phyloP scores from a whole-genome alignment of 2,888 invertebrate species.

The Pandemis cinnamomeana region DNA sequence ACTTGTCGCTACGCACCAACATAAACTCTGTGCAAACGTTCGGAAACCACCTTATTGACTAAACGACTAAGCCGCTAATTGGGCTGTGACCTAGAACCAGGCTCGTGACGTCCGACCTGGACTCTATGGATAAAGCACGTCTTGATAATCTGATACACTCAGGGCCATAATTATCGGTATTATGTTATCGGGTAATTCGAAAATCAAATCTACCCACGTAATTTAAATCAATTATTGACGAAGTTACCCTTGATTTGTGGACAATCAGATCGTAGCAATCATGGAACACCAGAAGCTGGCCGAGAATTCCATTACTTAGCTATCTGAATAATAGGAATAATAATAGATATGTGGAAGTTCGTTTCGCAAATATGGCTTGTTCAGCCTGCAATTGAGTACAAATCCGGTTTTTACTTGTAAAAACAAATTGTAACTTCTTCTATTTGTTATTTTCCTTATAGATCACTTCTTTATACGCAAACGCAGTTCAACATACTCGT shows the following conservation, averaged over 20 bases:
- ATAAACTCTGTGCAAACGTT: conserved; percentile 50
- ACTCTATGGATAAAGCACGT: neutral
- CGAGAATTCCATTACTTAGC: too few relatives aligned
- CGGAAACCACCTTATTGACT: conserved; percentile 40
- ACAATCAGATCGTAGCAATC: too few relatives aligned
- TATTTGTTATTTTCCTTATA: neutral
- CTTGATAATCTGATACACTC: neutral
- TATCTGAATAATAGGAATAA: too few relatives aligned
- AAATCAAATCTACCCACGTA: too few relatives aligned
- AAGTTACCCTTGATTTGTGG: too few relatives aligned
- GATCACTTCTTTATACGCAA: neutral
- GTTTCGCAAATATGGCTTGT: too few relatives aligned
- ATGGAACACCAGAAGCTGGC: too few relatives aligned
- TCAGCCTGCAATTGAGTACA: too few relatives aligned
- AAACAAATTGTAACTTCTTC: neutral
- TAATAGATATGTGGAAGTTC: too few relatives aligned
- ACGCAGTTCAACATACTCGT: conserved; percentile 38
- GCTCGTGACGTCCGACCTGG: neutral
- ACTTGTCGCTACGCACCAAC: conserved; percentile 39
- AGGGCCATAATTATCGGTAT: neutral
- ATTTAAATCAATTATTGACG: too few relatives aligned
- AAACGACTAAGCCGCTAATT: conserved; percentile 38
- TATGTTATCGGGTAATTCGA: too few relatives aligned
- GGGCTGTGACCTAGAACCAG: conserved; percentile 35
- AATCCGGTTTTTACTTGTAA: neutral